Conservation (phyloP, 1,140 invertebrate species). For the Cylas formicarius region DNA sequence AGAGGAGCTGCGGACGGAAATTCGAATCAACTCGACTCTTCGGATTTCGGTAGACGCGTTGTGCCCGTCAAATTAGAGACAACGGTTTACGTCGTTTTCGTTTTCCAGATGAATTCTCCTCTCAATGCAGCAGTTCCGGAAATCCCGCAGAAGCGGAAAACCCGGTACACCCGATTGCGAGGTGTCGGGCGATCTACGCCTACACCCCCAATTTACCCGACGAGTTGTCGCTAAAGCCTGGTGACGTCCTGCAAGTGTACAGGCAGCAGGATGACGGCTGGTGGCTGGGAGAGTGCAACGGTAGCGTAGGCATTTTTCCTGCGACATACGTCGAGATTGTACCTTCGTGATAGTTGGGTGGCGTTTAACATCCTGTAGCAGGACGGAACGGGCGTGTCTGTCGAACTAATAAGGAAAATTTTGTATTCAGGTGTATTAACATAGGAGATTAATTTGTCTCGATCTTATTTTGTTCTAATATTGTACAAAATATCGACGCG, state of each 20-base stretch:
- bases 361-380: no score
- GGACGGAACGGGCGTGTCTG: no score
- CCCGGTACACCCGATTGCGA: slow-evolving; percentile 45
- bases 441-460: no score
- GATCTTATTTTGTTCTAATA: no score
- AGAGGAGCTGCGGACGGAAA: slow-evolving; percentile 75
- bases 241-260: slow-evolving; percentile 81
- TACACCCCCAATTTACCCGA: slow-evolving; percentile 83
- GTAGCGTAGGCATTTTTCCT: slow-evolving; percentile 82
- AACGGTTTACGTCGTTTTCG: slow-evolving; percentile 5
- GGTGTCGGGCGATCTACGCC: slow-evolving; percentile 78
- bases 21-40: slow-evolving; percentile 72
- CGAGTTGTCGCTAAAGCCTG: slow-evolving; percentile 75
- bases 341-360: slow-evolving; percentile 16
- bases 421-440: no score
- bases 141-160: slow-evolving; percentile 38
- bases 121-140: slow-evolving; percentile 56
- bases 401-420: no score
- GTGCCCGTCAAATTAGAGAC: background rate
- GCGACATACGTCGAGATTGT: slow-evolving; percentile 78
- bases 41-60: slow-evolving; percentile 57
- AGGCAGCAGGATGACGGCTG: slow-evolving; percentile 90
- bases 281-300: slow-evolving; percentile 87
- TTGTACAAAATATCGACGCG: no score
- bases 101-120: slow-evolving; percentile 65